Evolutionary conservation across 1,140 invertebrate species (phyloP), one percentile per base, ranked within the genome.

Genomic region (Drosophila mayri): DNA sequence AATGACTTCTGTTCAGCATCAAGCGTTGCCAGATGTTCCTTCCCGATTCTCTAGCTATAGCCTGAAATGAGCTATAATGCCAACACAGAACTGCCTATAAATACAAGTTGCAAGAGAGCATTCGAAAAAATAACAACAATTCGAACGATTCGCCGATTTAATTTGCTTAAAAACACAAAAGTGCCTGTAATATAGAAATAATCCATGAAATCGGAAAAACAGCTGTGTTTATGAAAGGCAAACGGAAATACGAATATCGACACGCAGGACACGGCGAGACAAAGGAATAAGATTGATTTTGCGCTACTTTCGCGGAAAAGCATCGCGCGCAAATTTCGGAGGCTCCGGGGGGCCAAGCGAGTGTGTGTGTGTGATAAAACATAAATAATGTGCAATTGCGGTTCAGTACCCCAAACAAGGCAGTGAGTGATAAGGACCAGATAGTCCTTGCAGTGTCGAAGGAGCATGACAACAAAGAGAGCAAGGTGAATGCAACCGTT

Each of bases 381-480:
- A 54, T 20, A 66, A 66, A 66, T 70, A 70, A 54, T 30, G 66
- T 66, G 66, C 66, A 70, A 67, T 67, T 54, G 54, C 37, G 66
- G 66, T 62, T 70, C 66, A 68, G 66, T 70, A 70, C 54, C 25
- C 66, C 63, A 70, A 73, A 73, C 67, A 72, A 72, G 50, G 35
- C 41, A 72, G 67, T 72, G 66, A 73, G 67, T 72, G 66, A 73
- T 72, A 73, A 72, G 43, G 40, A 37, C 38, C 32, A 60, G 25
- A 37, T 12, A 18, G 62, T 68, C 62, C 63, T 35, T 54, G 63
- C 59, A 66, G 32, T 37, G 55, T 35, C 57, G 35, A 37, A 60
- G 41, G 55, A 59, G 70, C 49, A 37, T 20, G 65, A 43, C 22
- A 52, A 55, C 28, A 70, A 44, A 37, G 66, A 28, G 66, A 40